Base-by-base conservation (phyloP, 2,888 invertebrate species). In the Nemotelus nigrinus region DNA sequence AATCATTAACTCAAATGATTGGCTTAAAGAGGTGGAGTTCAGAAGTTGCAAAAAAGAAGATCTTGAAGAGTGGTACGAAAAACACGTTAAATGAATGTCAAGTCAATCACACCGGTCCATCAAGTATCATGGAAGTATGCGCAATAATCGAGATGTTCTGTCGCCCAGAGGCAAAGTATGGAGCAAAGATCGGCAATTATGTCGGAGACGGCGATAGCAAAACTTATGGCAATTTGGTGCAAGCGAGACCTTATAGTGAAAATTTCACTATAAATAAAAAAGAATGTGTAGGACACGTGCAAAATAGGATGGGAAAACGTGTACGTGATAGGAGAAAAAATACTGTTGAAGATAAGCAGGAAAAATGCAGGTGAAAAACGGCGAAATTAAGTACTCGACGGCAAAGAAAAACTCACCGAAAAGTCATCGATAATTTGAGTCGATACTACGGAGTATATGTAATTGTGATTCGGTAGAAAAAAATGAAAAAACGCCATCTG, bases 1-100 rank as follows among this genome's bases (percentile, higher is more conserved):
- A 25, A 25, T 25, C 25, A 25, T 25, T 25, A 25, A 25, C 25
- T 25, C 25, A 25, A 25, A 25, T 25, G 0, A 25, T 25, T 25
- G 25, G 25, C 25, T 25, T 25, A 25, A 25, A 25, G 25, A 25
- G 25, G 63, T 63, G 39, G 41, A 63, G 63, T 2, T 63, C 25
- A 63, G 2, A 39, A 63, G 63, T n/a, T 7, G 63, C 63, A 39
- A 63, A 63, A 63, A 63, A 39, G 39, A 63, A 63, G 63, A 43
- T 6, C 25, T 58, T 63, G n/a, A n/a, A n/a, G n/a, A n/a, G n/a
- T n/a, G n/a, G 50, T 8, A 50, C 50, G 50, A 50, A 50, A 50
- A 5, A 50, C 1, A 5, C 8, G n/a, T n/a, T n/a, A 7, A 50
- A 50, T 50, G 50, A 50, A 50, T 50, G 50, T 50, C 50, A 50